A percentile compares a stretch with the other conserved stretches of the same genome.
These are phyloP conservation scores for Callimorpha dominula DNA, from an alignment of 2,888 invertebrate genomes.

Conservation along the genomic window DNA sequence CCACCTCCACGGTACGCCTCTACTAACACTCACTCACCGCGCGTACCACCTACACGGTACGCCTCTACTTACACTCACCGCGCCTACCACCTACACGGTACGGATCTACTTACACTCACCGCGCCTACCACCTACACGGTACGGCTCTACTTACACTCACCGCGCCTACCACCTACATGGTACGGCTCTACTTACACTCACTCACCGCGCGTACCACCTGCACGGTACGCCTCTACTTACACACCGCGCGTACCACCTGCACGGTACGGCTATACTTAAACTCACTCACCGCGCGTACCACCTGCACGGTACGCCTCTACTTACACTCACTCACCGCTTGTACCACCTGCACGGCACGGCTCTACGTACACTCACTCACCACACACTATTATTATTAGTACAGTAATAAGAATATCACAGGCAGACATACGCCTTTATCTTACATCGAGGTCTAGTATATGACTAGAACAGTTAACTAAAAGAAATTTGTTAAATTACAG, in stretches of 20 bases:
- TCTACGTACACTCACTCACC: not conserved
- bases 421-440: not conserved
- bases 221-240: too few relatives aligned
- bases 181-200: too few relatives aligned
- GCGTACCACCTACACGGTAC: too few relatives aligned
- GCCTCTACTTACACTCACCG: not conserved
- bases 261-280: too few relatives aligned
- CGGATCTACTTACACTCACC: too few relatives aligned
- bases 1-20: constrained; percentile 7
- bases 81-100: too few relatives aligned
- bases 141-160: too few relatives aligned
- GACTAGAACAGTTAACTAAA: not conserved
- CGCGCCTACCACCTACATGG: too few relatives aligned
- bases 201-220: too few relatives aligned
- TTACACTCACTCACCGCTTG: not conserved
- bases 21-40: not conserved
- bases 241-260: too few relatives aligned
- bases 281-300: constrained; percentile 23
- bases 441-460: not conserved
- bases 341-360: not conserved
- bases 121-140: too few relatives aligned
- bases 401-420: not conserved
- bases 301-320: constrained; percentile 8
- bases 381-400: too few relatives aligned
- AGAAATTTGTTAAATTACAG: constrained; percentile 55